These are phyloP conservation scores for Xiphophorus hellerii DNA, from an alignment of 2,113 vertebrate species.

Conservation along the genomic window DNA sequence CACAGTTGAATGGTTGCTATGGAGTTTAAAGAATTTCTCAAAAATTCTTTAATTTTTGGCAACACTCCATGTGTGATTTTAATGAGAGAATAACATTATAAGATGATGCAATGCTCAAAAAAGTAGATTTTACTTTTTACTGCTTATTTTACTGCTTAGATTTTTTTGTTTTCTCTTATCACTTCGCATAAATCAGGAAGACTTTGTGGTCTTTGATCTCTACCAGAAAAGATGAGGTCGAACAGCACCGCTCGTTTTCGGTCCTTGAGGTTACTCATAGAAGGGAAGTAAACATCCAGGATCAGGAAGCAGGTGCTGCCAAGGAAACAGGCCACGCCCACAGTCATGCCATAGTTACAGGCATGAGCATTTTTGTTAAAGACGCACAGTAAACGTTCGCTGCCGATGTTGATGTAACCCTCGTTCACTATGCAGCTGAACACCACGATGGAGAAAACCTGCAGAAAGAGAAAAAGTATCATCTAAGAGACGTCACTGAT, in stretches of 20 bases:
- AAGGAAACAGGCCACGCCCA: constrained; percentile 92
- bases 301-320: constrained; percentile 89
- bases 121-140: too few species aligned
- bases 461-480: constrained; percentile 28
- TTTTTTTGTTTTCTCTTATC: neutral
- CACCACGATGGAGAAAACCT: constrained; percentile 97
- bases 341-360: constrained; percentile 90
- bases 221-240: constrained; percentile 93
- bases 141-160: too few species aligned
- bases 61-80: too few species aligned
- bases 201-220: neutral
- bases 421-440: constrained; percentile 96
- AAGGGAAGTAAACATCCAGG: constrained; percentile 92
- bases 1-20: too few species aligned
- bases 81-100: too few species aligned
- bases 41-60: too few species aligned
- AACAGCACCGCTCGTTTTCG: constrained; percentile 88
- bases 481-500: constrained; percentile 21
- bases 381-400: constrained; percentile 86
- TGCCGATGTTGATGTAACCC: constrained; percentile 91
- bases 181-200: neutral
- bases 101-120: too few species aligned
- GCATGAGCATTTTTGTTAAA: constrained; percentile 93
- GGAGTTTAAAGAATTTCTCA: too few species aligned
- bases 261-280: constrained; percentile 94